A percentile compares a stretch with the other conserved stretches of the same genome.
phyloP scores from a whole-genome alignment of 1,140 invertebrate genomes.

The Drosophila bifasciata region DNA sequence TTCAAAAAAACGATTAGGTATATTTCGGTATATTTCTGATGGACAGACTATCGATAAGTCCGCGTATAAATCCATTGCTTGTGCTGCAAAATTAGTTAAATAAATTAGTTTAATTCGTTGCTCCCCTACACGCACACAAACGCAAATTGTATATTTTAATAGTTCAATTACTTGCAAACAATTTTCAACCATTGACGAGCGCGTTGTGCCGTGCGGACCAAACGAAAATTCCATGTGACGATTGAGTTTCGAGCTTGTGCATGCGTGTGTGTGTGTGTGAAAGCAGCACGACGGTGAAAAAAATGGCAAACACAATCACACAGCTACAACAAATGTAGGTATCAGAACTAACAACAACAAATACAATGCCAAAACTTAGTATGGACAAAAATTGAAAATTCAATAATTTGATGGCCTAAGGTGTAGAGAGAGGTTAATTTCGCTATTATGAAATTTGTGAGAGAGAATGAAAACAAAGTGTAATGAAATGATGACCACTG shows the following conservation, averaged over 20 bases:
- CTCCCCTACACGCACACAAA: conserved; percentile 32
- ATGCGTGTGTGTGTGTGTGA: conserved; percentile 56
- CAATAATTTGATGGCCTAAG: conserved; percentile 61
- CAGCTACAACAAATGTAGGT: conserved; percentile 76
- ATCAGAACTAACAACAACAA: conserved; percentile 48
- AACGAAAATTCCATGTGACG: conserved; percentile 57
- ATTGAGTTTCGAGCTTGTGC: conserved; percentile 21
- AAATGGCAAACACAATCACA: conserved; percentile 75
- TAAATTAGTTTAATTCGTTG: conserved; percentile 46
- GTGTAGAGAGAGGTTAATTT: conserved; percentile 64
- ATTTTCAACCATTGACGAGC: conserved; percentile 49
- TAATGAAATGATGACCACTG: conserved; percentile 44
- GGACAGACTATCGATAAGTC: no score
- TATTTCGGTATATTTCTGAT: neutral
- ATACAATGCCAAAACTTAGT: conserved; percentile 17
- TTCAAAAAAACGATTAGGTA: no score
- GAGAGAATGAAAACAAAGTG: conserved; percentile 24
- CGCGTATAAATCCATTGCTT: neutral
- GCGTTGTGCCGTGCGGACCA: conserved; percentile 29
- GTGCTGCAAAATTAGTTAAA: conserved; percentile 39
- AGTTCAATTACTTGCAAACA: conserved; percentile 22
- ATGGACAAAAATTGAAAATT: conserved; percentile 70
- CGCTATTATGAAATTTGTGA: conserved; percentile 68
- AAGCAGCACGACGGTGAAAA: conserved; percentile 59
- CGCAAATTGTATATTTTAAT: conserved; percentile 31